phyloP scores from a whole-genome alignment of 2,797 vertebrate species.

The Alcedo atthis region DNA sequence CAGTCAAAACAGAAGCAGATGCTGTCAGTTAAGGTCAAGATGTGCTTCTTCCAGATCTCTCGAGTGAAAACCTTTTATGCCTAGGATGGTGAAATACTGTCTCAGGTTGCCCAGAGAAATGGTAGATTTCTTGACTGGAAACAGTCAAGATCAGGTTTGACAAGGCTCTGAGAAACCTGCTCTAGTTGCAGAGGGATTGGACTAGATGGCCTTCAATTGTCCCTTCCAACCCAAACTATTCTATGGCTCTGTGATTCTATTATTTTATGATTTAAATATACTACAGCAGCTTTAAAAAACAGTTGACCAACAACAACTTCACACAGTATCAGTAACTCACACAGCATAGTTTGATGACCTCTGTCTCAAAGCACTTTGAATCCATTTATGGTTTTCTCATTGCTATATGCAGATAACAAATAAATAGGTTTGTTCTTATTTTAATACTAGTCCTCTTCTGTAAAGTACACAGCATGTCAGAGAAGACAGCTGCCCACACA shows the following conservation, averaged over 20 bases:
- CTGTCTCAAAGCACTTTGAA: not conserved
- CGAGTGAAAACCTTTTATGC: not conserved
- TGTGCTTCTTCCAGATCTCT: not conserved
- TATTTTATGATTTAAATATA: not conserved
- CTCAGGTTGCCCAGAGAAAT: not conserved
- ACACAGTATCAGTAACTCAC: not conserved
- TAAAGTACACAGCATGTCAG: not conserved
- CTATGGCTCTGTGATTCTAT: not conserved
- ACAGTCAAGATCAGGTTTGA: not conserved
- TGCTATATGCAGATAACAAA: not conserved
- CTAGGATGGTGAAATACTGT: not conserved
- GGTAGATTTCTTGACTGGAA: not conserved
- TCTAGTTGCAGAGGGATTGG: not conserved
- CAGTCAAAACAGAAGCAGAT: slow-evolving; percentile 44
- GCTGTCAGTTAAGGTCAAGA: slow-evolving; percentile 59
- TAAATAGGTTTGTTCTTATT: not conserved
- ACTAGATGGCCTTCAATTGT: not conserved
- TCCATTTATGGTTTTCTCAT: not conserved
- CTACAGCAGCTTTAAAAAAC: not conserved
- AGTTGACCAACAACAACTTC: not conserved
- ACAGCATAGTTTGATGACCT: not conserved
- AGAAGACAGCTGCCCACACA: not conserved
- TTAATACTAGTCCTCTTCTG: not conserved
- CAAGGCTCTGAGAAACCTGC: not conserved
- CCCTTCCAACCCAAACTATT: not conserved